Evolutionary conservation across 2,888 invertebrate genomes (phyloP), one percentile per base, ranked within the genome.

Genomic region (Ormyrus pomaceus): DNA sequence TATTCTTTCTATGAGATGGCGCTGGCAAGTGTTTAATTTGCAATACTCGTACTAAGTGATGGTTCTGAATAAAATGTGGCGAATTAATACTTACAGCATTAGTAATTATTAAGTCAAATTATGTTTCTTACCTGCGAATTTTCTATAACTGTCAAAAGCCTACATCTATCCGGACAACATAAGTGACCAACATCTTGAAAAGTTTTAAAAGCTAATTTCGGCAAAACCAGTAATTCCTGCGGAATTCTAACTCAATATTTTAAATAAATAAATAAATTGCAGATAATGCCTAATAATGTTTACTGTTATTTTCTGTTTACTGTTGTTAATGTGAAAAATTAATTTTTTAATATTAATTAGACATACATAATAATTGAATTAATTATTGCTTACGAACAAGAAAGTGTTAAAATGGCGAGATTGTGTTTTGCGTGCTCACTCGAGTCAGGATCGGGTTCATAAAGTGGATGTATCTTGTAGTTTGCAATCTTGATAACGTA

Each of bases 401-500:
- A 76, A 6, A 87, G 82, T 75, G 73, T 83, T n/a, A 87, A 53
- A 45, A 87, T 69, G 7, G 86, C 86, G 8, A 87, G 9, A 82
- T 86, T 85, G 69, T 85, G 64, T 8, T 46, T 69, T 0, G 82
- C 81, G 61, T 85, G 73, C 70, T 83, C 58, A 19, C 46, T 64
- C 7, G 83, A 79, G 19, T 85, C 82, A 10, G 83, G 83, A 75
- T 86, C 77, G 48, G 83, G 82, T 7, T 61, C 69, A 72, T 84
- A 86, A 51, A 79, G 34, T 8, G 87, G 86, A 82, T 87, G 86
- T 81, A 85, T 84, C 51, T 83, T 81, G 56, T 83, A 84, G 62
- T 81, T 80, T 69, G 71, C 70, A n/a, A 86, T 81, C 78, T 83
- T 84, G 34, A 86, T 83, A 71, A 86, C 83, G 48, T 86, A 84